Percentiles rank a stretch among this genome's conserved stretches.
These are phyloP conservation scores for Siniperca scherzeri DNA, from an alignment of 2,797 vertebrate species.

Conservation along the genomic window DNA sequence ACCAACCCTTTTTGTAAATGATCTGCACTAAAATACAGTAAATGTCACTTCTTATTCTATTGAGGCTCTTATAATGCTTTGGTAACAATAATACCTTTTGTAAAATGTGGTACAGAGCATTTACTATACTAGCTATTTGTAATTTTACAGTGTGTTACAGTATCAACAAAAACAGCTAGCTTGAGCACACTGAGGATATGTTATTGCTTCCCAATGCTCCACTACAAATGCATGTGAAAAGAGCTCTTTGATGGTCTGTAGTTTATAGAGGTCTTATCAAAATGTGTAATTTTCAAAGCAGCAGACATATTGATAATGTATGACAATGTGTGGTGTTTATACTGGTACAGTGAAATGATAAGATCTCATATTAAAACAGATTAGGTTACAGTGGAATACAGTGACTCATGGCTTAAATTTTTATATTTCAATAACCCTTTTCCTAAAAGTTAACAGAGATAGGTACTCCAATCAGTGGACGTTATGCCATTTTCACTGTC, in stretches of 20 bases:
- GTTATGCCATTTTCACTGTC: slow-evolving; percentile 31
- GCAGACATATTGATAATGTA: slow-evolving; percentile 47
- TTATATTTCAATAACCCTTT: neutral
- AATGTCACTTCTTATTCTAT: slow-evolving; percentile 45
- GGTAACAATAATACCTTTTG: slow-evolving; percentile 58
- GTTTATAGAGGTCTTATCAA: slow-evolving; percentile 35
- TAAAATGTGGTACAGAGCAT: slow-evolving; percentile 42
- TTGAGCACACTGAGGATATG: slow-evolving; percentile 35
- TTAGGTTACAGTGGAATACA: slow-evolving; percentile 27
- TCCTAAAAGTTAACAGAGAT: slow-evolving; percentile 6
- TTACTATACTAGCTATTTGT: slow-evolving; percentile 52
- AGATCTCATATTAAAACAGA: slow-evolving; percentile 36
- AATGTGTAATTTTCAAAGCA: slow-evolving; percentile 36
- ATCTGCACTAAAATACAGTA: slow-evolving; percentile 47
- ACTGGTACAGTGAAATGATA: slow-evolving; percentile 49
- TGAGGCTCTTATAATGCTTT: slow-evolving; percentile 45
- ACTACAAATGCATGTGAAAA: slow-evolving; percentile 58
- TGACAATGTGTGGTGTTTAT: slow-evolving; percentile 48
- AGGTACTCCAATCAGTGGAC: slow-evolving; percentile 17
- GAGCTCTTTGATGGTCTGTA: slow-evolving; percentile 39
- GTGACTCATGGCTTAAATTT: slow-evolving; percentile 11
- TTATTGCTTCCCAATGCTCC: slow-evolving; percentile 23
- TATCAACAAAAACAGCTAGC: slow-evolving; percentile 38
- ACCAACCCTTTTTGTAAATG: slow-evolving; percentile 43
- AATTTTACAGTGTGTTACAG: slow-evolving; percentile 30